Evolutionary conservation across 2,888 invertebrate genomes (phyloP).

Genomic region (Glaucopsyche alexis): DNA sequence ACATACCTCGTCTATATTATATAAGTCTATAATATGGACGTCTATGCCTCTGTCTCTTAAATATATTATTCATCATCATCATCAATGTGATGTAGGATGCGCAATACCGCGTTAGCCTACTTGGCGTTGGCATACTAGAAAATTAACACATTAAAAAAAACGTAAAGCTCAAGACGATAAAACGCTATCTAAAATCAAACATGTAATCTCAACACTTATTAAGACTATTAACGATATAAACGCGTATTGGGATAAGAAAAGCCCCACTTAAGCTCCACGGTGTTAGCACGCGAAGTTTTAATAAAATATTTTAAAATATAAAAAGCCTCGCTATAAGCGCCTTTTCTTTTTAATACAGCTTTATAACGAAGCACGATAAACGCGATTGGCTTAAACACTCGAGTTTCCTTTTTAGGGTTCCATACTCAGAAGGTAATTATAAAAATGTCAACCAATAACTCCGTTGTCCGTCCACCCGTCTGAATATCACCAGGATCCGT

Average conservation of each 20-base stretch:
- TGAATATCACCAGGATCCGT: no score
- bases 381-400: not conserved
- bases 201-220: conserved; percentile 9
- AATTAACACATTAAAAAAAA: not conserved
- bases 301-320: conserved; percentile 18
- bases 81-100: no score
- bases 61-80: no score
- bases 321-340: not conserved
- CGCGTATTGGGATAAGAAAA: not conserved
- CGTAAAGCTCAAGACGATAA: not conserved
- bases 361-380: not conserved
- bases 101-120: no score
- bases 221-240: not conserved
- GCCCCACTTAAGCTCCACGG: conserved; percentile 6
- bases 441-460: no score
- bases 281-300: conserved; percentile 16
- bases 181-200: not conserved
- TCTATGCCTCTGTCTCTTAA: no score
- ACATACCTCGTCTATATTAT: no score
- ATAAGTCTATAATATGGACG: no score
- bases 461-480: no score
- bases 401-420: no score
- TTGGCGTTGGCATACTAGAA: no score
- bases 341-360: conserved; percentile 20
- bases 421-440: no score